phyloP scores from a whole-genome alignment of 2,113 vertebrate genomes.

The Donacobius atricapilla region DNA sequence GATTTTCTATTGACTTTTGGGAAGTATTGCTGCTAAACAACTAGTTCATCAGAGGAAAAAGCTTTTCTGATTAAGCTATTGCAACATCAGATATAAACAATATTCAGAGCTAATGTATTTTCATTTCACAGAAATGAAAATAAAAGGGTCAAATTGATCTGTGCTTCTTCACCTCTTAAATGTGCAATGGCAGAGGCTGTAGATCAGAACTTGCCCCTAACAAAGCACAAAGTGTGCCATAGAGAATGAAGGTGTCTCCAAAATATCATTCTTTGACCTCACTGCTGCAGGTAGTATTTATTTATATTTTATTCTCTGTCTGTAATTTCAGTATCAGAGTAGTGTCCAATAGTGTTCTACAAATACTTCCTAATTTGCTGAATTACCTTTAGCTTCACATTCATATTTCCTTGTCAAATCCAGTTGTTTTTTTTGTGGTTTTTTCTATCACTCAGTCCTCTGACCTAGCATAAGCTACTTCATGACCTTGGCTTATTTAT shows the following conservation, averaged over 20 bases:
- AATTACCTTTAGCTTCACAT: background rate
- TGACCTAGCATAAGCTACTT: background rate
- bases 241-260: background rate
- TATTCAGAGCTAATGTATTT: slow-evolving; percentile 11
- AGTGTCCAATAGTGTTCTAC: background rate
- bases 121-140: background rate
- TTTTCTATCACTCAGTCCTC: background rate
- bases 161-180: background rate
- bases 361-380: slow-evolving; percentile 9
- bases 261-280: background rate
- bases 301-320: background rate
- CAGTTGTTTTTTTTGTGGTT: background rate
- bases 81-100: background rate
- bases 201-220: background rate
- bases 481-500: background rate
- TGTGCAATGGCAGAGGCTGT: background rate
- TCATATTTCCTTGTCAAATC: background rate
- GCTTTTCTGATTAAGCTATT: slow-evolving; percentile 41
- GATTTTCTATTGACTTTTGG: background rate
- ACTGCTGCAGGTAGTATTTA: background rate
- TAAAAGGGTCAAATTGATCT: background rate
- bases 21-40: slow-evolving; percentile 1
- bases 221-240: background rate
- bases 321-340: background rate
- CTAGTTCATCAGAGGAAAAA: slow-evolving; percentile 23